These are phyloP conservation scores for Paramacrobiotus metropolitanus DNA, from an alignment of 1,140 invertebrate genomes.

Conservation along the genomic window DNA sequence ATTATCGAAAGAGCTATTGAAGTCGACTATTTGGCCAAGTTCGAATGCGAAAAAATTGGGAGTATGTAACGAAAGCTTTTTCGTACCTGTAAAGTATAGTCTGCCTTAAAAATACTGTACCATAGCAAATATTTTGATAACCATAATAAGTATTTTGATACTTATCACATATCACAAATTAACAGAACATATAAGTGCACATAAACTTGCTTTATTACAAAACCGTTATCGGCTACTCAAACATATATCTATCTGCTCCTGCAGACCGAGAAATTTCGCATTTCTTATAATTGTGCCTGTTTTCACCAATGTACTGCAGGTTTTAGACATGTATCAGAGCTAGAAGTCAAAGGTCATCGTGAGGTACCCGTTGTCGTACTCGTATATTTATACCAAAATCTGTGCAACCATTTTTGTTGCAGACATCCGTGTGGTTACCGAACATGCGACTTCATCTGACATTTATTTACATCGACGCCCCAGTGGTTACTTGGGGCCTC, in stretches of 20 bases:
- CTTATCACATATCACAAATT: background rate
- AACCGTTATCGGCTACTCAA: background rate
- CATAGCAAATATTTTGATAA: background rate
- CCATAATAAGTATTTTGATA: background rate
- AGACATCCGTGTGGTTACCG: slow-evolving; percentile 16
- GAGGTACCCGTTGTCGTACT: background rate
- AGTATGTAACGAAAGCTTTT: slow-evolving; percentile 41
- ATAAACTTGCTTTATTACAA: too few relatives aligned
- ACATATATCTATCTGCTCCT: background rate
- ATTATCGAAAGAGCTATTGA: slow-evolving; percentile 71
- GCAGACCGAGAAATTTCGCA: background rate
- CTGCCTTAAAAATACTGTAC: background rate
- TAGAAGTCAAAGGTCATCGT: background rate
- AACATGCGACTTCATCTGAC: slow-evolving; percentile 5
- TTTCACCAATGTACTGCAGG: background rate
- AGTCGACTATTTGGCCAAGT: slow-evolving; percentile 72
- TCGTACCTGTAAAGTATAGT: background rate
- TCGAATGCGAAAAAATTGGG: slow-evolving; percentile 69
- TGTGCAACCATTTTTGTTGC: too few relatives aligned
- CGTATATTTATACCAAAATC: background rate
- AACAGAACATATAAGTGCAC: background rate
- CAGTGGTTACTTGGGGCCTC: background rate
- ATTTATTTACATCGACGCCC: background rate
- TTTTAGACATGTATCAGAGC: background rate
- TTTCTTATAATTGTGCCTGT: background rate